A percentile compares a stretch with the other conserved stretches of the same genome.
Conservation (phyloP, 2,888 invertebrate genomes). For the Adineta ricciae region DNA sequence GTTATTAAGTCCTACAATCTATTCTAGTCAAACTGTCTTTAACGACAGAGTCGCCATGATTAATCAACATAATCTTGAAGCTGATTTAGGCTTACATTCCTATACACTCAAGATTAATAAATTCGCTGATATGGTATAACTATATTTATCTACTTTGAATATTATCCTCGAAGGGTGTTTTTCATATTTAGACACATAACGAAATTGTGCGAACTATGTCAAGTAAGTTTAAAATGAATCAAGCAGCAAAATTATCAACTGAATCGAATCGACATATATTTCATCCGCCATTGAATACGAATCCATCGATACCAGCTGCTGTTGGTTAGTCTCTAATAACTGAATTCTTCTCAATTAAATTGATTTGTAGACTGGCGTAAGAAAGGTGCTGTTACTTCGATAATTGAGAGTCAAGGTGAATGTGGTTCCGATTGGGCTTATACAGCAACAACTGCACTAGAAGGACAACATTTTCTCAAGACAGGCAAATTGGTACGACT, state of each 20-base stretch:
- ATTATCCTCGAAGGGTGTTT: neutral
- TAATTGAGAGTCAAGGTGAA: neutral
- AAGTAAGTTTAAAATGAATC: neutral
- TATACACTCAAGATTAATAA: conserved; percentile 40
- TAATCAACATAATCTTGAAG: conserved; percentile 39
- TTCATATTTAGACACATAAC: neutral
- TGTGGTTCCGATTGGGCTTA: conserved; percentile 2
- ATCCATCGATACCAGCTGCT: neutral
- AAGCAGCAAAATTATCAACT: neutral
- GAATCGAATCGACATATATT: neutral
- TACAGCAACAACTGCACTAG: conserved; percentile 35
- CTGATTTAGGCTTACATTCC: conserved; percentile 39
- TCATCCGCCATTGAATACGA: neutral
- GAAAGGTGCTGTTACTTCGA: neutral
- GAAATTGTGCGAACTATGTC: neutral
- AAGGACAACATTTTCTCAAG: conserved; percentile 54
- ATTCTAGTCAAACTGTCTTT: neutral
- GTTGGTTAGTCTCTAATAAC: neutral
- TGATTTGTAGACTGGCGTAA: neutral
- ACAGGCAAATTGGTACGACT: conserved; percentile 38
- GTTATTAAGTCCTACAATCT: neutral
- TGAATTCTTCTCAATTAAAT: neutral
- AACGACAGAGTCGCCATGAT: neutral
- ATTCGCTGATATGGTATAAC: conserved; percentile 54
- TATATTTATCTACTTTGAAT: neutral